Conservation (phyloP, 2,113 vertebrate species). For the Strix aluco region DNA sequence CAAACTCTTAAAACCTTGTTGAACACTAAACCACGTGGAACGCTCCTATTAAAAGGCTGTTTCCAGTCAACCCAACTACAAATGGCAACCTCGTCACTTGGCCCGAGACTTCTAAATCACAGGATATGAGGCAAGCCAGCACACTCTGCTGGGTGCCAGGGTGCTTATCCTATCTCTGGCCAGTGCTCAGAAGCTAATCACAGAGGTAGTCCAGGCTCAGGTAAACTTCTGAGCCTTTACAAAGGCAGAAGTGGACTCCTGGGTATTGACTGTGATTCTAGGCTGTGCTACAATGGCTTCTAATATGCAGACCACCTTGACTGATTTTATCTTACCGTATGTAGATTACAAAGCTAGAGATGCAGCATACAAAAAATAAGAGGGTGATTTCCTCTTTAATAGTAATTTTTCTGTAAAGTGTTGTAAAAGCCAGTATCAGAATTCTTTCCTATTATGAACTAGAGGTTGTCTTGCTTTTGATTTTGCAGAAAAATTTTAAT, state of each 20-base stretch:
- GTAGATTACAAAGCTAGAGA: neutral
- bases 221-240: neutral
- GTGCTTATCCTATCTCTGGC: neutral
- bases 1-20: neutral
- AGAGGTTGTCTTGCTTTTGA: conserved; percentile 14
- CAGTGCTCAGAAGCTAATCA: neutral
- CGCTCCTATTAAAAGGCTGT: neutral
- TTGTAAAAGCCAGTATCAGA: neutral
- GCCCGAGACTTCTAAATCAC: neutral
- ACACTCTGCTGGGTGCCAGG: neutral
- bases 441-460: neutral
- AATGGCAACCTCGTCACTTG: neutral
- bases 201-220: accelerated
- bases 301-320: neutral
- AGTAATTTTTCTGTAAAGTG: neutral
- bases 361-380: neutral
- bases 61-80: neutral
- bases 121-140: neutral
- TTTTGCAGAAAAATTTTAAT: conserved; percentile 30
- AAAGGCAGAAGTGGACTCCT: neutral
- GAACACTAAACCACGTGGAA: neutral
- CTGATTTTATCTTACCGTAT: neutral
- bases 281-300: neutral
- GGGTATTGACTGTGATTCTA: neutral
- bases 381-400: neutral